Base-by-base conservation (phyloP, 1,140 invertebrate genomes). In the Asobara japonica region DNA sequence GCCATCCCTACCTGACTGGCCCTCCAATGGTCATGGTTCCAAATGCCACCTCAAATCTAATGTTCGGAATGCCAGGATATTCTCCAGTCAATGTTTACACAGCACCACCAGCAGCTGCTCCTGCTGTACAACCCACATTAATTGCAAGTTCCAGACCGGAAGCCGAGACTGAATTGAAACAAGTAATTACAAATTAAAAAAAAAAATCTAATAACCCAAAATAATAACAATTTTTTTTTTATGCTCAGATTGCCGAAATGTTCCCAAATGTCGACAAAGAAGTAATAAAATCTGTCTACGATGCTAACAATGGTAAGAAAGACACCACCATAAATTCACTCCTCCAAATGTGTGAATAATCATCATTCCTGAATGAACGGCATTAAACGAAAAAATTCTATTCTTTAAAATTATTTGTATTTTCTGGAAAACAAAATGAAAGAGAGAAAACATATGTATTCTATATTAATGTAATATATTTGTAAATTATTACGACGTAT, bases 261-360 rank as follows among this genome's bases (percentile, higher is more conserved):
- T 99, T 99, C 88, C 97, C 97, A 18, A 94, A 94, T 82, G 92
- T 98, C 82, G 97, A 98, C 77, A 93, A 92, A 77, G 96, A 97
- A 80, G 95, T 97, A 1, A 93, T 99, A 33, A 94, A 93, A 83
- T 96, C 95, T 0, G 94, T 99, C 18, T 91, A 96, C 79, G 96
- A 97, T 84, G 94, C 93, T 7, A 97, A 97, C 83, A 85, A 91
- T 60, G 95, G 95, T 3, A 95, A 97, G 85, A 98, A 97, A 84
- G 95, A 98, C 82, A 89, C 91, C 13, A 95, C 96, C 10, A 94
- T 98, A 70, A 97, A 97, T 88, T 94, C 94, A 6, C 89, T 99
- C 45, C 88, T 98, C n/a, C 93, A 96, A 84, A 94, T 97, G 91
- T 90, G 90, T 31, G 92, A 94, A 84, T 93, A 91, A 87, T 79